phyloP scores from a whole-genome alignment of 2,113 vertebrate genomes.

The Rhea pennata region DNA sequence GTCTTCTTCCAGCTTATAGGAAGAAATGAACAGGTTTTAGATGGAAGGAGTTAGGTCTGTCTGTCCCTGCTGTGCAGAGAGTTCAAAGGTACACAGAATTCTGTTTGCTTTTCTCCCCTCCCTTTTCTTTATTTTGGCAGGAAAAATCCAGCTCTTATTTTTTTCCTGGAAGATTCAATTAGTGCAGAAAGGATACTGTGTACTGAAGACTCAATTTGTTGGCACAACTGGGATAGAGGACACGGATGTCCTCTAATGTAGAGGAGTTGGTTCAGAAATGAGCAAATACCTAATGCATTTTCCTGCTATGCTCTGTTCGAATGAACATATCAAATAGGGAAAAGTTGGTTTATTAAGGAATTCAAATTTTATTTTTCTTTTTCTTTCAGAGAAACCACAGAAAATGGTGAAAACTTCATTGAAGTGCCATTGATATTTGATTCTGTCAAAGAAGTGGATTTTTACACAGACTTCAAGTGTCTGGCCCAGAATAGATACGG shows the following conservation, averaged over 20 bases:
- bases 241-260: not conserved
- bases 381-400: constrained; percentile 78
- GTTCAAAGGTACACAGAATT: not conserved
- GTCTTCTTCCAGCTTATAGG: not conserved
- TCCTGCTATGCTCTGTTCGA: not conserved
- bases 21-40: not conserved
- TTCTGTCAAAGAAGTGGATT: constrained; percentile 81
- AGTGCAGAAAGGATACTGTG: not conserved
- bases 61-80: not conserved
- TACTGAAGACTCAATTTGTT: not conserved
- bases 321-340: not conserved
- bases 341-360: not conserved
- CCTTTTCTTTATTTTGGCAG: not conserved
- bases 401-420: constrained; percentile 79
- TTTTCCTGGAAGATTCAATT: not conserved
- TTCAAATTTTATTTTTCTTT: not conserved
- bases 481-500: constrained; percentile 76
- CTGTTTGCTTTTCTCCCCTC: not conserved
- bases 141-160: not conserved
- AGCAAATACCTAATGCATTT: not conserved
- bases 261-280: not conserved
- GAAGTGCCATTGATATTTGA: constrained; percentile 82
- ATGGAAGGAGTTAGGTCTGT: not conserved
- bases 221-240: not conserved
- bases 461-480: constrained; percentile 82